Evolutionary conservation across 2,113 vertebrate species (phyloP), one percentile per base, ranked within the genome.

Genomic region (Collichthys lucidus): DNA sequence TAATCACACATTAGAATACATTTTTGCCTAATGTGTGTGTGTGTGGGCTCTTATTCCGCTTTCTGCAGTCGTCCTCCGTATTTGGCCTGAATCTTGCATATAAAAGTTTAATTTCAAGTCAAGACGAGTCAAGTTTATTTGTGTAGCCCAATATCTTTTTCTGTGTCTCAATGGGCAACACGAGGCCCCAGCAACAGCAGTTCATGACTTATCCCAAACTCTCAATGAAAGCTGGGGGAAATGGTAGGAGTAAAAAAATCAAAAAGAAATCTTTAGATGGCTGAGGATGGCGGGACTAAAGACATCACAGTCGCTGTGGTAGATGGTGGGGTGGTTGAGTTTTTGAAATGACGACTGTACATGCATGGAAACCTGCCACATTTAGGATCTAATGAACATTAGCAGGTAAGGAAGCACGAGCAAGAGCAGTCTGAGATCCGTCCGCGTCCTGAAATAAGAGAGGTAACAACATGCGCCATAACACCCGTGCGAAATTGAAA

Each of bases 41-140:
- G 29, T 72, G 67, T 75, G 46, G 69, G 35, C 35, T 40, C 64
- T 70, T 62, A 31, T 59, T 55, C 53, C 52, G 19, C 79, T 87
- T 81, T 83, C 68, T 75, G 42, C 55, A 75, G 74, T 70, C 40
- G 16, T 66, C 50, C 29, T 70, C 61, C 53, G 53, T 44, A 76
- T 53, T 56, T 60, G 68, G 52, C 64, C 19, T 60, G 79, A 63
- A 56, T 79, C 52, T 42, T 46, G 52, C 46, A 50, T 20, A 86
- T 91, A 49, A 84, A 89, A 84, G 59, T 87, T 92, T 89, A 57
- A 92, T 88, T 82, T 79, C 12, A 68, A 83, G 79, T 89, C 87
- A 59, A 81, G 63, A 55, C 69, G 31, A 87, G 82, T 85, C 69
- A 87, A 35, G 61, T 79, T 67, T 77, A 80, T 81, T 86, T 82